These are phyloP conservation scores for Cavia porcellus DNA, from an alignment of 2,113 vertebrate species.

Conservation along the genomic window DNA sequence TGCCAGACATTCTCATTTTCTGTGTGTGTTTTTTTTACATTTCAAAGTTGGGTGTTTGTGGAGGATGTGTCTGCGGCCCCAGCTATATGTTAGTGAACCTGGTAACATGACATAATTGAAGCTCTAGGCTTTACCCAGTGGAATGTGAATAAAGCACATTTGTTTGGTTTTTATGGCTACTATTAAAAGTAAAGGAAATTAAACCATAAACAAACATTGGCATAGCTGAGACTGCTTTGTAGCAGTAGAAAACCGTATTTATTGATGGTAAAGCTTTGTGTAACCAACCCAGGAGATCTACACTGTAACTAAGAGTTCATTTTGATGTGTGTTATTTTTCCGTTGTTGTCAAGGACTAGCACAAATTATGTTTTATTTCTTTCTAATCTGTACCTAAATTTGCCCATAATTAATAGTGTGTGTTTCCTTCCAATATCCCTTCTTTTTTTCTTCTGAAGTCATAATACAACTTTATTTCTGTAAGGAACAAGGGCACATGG, in stretches of 20 bases:
- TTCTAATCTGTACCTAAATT: not conserved
- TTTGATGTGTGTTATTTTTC: constrained; percentile 53
- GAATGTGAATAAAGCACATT: constrained; percentile 62
- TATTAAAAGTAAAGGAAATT: constrained; percentile 71
- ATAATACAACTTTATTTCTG: not conserved
- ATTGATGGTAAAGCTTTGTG: not conserved
- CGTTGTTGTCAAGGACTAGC: not conserved
- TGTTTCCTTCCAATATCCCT: not conserved
- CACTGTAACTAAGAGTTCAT: constrained; percentile 11
- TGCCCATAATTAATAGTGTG: not conserved
- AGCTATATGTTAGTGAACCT: constrained; percentile 53
- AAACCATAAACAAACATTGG: constrained; percentile 63
- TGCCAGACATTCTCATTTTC: not conserved
- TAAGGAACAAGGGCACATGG: not conserved
- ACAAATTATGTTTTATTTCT: not conserved
- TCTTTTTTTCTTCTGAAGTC: not conserved
- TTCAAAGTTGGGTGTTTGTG: constrained; percentile 50
- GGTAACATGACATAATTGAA: constrained; percentile 50
- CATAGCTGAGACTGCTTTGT: not conserved
- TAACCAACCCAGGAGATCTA: not conserved
- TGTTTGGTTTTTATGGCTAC: constrained; percentile 63
- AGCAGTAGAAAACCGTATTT: not conserved
- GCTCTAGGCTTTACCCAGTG: constrained; percentile 12
- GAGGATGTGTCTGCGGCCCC: constrained; percentile 5
- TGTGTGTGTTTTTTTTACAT: not conserved